Percentiles rank a stretch among this genome's conserved stretches.
Conservation (phyloP, 2,113 vertebrate species). For the Pterocles burchelli region DNA sequence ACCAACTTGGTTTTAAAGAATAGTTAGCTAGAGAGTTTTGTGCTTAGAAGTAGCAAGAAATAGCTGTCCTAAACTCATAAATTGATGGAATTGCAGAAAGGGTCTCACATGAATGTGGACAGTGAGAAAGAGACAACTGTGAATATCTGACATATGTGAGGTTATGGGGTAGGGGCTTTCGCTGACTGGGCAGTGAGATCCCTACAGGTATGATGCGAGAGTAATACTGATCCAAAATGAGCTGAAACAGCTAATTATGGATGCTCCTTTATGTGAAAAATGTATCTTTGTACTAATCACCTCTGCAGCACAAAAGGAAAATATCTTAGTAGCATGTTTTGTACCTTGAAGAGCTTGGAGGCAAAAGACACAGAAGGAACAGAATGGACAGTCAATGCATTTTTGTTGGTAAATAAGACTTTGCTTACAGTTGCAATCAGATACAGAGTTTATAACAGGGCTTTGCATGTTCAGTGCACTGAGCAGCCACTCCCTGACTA, state of each 20-base stretch:
- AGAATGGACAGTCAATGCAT: background rate
- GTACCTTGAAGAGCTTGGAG: background rate
- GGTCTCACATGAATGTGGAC: background rate
- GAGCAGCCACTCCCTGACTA: conserved; percentile 14
- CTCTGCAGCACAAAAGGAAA: background rate
- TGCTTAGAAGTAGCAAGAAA: background rate
- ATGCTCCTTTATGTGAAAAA: background rate
- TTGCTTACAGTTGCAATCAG: background rate
- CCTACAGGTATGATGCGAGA: background rate
- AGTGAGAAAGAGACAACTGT: background rate
- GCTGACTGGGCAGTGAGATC: background rate
- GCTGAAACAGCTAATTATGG: background rate
- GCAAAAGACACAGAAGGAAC: background rate
- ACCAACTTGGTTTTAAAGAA: background rate
- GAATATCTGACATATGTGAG: background rate
- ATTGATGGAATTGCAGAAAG: background rate
- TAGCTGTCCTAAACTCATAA: background rate
- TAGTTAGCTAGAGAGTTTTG: background rate
- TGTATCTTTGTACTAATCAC: background rate
- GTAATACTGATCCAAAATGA: background rate
- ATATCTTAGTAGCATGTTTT: background rate
- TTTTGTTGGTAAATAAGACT: conserved; percentile 3
- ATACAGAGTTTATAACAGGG: background rate
- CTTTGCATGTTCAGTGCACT: conserved; percentile 24
- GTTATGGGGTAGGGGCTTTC: background rate